phyloP scores from a whole-genome alignment of 2,797 vertebrate genomes.

The Chiloscyllium punctatum region DNA sequence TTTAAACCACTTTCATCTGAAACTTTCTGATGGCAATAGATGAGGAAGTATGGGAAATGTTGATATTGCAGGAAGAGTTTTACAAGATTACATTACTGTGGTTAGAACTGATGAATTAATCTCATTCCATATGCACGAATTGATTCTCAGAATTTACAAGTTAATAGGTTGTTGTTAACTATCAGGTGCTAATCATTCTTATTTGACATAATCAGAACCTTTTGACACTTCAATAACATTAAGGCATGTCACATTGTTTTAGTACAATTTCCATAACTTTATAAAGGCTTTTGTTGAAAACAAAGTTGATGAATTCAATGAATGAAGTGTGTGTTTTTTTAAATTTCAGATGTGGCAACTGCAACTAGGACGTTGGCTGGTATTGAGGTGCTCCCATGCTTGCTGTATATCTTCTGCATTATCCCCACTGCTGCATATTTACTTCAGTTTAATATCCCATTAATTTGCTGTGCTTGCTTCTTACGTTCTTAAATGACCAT shows the following conservation, averaged over 20 bases:
- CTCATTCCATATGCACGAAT: background rate
- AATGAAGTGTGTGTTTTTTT: background rate
- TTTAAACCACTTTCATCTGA: background rate
- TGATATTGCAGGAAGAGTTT: background rate
- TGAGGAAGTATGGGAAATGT: background rate
- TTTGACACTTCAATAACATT: background rate
- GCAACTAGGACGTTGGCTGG: background rate
- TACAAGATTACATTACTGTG: background rate
- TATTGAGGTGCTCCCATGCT: background rate
- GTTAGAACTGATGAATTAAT: background rate
- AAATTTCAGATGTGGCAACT: background rate
- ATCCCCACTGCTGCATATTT: background rate
- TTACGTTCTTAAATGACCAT: background rate
- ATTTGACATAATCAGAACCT: background rate
- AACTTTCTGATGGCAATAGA: background rate
- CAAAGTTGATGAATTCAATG: background rate
- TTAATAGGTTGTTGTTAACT: background rate
- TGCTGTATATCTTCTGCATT: background rate
- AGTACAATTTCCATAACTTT: background rate
- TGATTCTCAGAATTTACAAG: background rate
- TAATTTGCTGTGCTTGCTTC: background rate
- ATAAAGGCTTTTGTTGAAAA: background rate
- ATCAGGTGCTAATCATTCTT: background rate
- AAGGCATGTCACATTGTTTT: background rate
- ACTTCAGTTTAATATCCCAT: background rate